phyloP scores from a whole-genome alignment of 2,113 vertebrate species.

The Nibea albiflora region DNA sequence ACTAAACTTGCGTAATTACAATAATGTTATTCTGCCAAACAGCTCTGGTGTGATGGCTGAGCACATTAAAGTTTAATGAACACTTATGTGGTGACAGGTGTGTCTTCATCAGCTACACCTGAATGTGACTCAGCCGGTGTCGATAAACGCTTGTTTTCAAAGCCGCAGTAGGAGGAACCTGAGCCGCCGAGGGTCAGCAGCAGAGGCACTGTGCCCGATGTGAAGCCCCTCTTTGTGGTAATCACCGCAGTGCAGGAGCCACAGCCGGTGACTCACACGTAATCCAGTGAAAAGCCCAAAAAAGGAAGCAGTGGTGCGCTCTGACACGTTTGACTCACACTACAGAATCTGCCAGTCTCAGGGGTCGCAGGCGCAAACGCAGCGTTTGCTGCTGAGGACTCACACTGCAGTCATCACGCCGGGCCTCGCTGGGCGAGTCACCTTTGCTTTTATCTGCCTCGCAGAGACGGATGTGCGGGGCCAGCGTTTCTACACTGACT shows the following conservation, averaged over 20 bases:
- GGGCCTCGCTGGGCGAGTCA: conserved; percentile 29
- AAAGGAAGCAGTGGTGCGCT: conserved; percentile 71
- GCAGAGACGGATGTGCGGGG: background rate
- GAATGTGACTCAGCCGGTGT: background rate
- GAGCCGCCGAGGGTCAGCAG: conserved; percentile 14
- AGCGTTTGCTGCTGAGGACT: conserved; percentile 49
- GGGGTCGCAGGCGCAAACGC: conserved; percentile 43
- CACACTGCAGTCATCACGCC: conserved; percentile 35
- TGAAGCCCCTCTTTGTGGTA: conserved; percentile 50
- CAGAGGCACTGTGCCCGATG: conserved; percentile 20
- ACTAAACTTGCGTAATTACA: conserved; percentile 1
- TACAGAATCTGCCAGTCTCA: conserved; percentile 40
- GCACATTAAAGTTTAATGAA: background rate
- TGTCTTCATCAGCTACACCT: background rate
- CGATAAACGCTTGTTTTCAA: background rate
- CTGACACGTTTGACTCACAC: conserved; percentile 70
- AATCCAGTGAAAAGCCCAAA: conserved; percentile 79
- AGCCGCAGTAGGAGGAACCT: background rate
- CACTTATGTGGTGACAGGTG: conserved; percentile 33
- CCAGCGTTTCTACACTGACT: background rate
- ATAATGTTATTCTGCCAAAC: conserved; percentile 34
- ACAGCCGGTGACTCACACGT: conserved; percentile 71
- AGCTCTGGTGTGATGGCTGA: background rate
- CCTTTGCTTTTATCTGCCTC: conserved; percentile 35
- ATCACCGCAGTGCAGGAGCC: conserved; percentile 50